phyloP scores from a whole-genome alignment of 2,888 invertebrate species.

The Cerceris ruficornis region DNA sequence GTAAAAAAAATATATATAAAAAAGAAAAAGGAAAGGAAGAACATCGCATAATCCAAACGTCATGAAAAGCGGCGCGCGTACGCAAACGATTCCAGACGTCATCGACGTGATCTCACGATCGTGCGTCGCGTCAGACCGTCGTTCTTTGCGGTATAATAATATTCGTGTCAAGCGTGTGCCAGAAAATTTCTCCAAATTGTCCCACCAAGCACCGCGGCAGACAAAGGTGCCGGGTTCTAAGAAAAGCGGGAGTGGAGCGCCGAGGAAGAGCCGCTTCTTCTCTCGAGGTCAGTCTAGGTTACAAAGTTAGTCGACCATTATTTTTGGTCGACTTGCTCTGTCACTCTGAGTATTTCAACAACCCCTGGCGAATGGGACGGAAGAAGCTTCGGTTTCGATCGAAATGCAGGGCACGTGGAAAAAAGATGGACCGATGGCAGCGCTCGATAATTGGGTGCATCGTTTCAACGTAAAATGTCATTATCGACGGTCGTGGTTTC shows the following conservation, averaged over 20 bases:
- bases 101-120: neutral
- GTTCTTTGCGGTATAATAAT: neutral
- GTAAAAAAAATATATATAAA: too few relatives aligned
- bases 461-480: slow-evolving; percentile 3
- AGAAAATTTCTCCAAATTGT: slow-evolving; percentile 34
- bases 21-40: neutral
- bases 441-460: neutral
- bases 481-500: neutral
- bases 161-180: slow-evolving; percentile 17
- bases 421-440: slow-evolving; percentile 10
- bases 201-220: slow-evolving; percentile 10
- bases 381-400: slow-evolving; percentile 31
- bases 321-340: slow-evolving; percentile 54
- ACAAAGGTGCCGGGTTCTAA: slow-evolving; percentile 52
- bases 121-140: neutral
- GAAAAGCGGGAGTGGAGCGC: slow-evolving; percentile 51
- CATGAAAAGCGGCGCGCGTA: neutral
- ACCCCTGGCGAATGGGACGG: slow-evolving; percentile 7
- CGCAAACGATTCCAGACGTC: neutral
- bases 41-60: neutral
- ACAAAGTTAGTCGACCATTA: slow-evolving; percentile 61
- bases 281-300: slow-evolving; percentile 53
- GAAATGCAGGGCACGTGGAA: slow-evolving; percentile 34
- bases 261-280: slow-evolving; percentile 20
- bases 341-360: slow-evolving; percentile 45